phyloP scores from a whole-genome alignment of 2,113 vertebrate genomes.

The Microtus richardsoni region DNA sequence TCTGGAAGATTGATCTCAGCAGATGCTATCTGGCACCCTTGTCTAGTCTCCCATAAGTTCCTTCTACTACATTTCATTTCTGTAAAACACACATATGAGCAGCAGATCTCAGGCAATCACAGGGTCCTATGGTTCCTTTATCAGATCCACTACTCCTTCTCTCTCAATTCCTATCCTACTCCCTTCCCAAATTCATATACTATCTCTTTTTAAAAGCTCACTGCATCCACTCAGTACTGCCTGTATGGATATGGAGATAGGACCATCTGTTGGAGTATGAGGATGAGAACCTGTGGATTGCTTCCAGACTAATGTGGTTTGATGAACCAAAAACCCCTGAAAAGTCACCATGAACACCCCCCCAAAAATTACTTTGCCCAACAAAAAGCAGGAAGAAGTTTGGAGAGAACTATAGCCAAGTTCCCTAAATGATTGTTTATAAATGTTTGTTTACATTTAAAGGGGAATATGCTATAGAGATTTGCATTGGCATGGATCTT shows the following conservation, averaged over 20 bases:
- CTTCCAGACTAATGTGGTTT: too few relatives aligned
- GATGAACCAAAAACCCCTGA: too few relatives aligned
- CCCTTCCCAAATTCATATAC: background rate
- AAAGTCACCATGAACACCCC: too few relatives aligned
- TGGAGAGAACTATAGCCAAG: too few relatives aligned
- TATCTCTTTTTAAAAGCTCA: background rate
- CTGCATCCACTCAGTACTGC: background rate
- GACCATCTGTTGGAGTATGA: background rate
- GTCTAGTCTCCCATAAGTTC: background rate
- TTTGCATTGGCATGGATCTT: too few relatives aligned
- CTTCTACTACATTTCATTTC: background rate
- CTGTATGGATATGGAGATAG: background rate
- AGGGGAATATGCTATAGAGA: too few relatives aligned
- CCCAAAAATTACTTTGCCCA: too few relatives aligned
- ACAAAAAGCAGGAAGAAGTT: too few relatives aligned
- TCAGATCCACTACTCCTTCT: background rate
- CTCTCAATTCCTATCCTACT: background rate
- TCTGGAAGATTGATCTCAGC: background rate
- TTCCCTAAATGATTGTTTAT: too few relatives aligned
- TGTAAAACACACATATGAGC: background rate
- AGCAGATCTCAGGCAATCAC: background rate
- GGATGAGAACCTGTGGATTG: too few relatives aligned
- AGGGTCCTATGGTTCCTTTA: background rate
- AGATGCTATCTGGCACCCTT: background rate
- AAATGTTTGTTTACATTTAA: too few relatives aligned